These are phyloP conservation scores for Troglohyphantes excavatus DNA, from an alignment of 2,888 invertebrate genomes.

Conservation along the genomic window DNA sequence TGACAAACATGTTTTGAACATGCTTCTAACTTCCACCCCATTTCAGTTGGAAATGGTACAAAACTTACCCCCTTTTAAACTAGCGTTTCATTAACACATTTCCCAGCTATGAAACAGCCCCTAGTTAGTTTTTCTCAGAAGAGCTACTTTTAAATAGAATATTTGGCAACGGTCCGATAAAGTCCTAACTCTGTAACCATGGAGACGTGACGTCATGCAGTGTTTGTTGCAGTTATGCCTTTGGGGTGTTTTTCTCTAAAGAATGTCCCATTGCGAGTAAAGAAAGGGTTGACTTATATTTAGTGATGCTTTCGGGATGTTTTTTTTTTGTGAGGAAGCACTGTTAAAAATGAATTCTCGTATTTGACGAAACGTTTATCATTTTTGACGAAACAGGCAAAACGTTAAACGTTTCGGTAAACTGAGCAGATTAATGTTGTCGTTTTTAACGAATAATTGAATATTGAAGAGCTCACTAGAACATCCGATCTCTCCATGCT, in stretches of 20 bases:
- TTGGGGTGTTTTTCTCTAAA: background rate
- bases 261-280: background rate
- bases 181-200: constrained; percentile 24
- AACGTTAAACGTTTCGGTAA: too few relatives aligned
- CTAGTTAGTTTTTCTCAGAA: constrained; percentile 49
- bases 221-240: background rate
- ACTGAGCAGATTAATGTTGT: too few relatives aligned
- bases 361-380: too few relatives aligned
- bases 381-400: too few relatives aligned
- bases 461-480: too few relatives aligned
- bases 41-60: background rate
- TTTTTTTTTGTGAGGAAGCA: too few relatives aligned
- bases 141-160: constrained; percentile 59
- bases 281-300: constrained; percentile 27
- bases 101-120: constrained; percentile 2
- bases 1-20: background rate
- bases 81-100: background rate
- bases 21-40: background rate
- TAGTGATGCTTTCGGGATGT: constrained; percentile 4
- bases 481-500: too few relatives aligned
- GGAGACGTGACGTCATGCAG: constrained; percentile 42
- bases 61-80: background rate
- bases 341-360: too few relatives aligned
- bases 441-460: too few relatives aligned
- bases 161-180: constrained; percentile 48